Evolutionary conservation across 2,888 invertebrate species (phyloP).

Genomic region (Blomia tropicalis): DNA sequence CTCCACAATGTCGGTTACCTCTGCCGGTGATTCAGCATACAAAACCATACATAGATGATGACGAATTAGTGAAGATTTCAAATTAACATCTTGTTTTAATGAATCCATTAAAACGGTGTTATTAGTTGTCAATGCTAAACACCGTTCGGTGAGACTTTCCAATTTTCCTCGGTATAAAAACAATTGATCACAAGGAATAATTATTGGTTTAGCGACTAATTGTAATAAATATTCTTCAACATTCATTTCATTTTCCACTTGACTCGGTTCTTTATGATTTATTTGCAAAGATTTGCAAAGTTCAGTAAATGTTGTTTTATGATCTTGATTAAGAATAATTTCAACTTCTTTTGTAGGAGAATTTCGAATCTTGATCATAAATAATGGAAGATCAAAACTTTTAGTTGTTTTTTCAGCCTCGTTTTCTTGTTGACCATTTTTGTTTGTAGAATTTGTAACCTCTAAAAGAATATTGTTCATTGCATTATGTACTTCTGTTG

Average conservation of each 20-base stretch:
- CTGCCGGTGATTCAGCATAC: conserved; percentile 1
- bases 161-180: conserved; percentile 11
- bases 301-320: neutral
- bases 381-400: neutral
- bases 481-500: neutral
- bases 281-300: neutral
- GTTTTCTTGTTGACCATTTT: neutral
- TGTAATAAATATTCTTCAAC: neutral
- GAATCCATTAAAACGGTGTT: neutral
- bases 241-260: neutral
- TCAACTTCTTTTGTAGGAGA: neutral
- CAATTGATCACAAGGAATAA: neutral
- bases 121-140: conserved; percentile 3
- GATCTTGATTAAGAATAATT: neutral
- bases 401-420: neutral
- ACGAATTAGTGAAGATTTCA: too few relatives aligned
- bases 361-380: neutral
- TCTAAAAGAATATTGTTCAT: neutral
- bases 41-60: neutral
- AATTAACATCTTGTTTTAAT: neutral
- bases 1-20: neutral
- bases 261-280: neutral
- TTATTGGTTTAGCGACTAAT: neutral
- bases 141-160: neutral
- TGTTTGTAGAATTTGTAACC: neutral